Base-by-base conservation (phyloP, 2,113 vertebrate species). In the Variabilichromis moorii region DNA sequence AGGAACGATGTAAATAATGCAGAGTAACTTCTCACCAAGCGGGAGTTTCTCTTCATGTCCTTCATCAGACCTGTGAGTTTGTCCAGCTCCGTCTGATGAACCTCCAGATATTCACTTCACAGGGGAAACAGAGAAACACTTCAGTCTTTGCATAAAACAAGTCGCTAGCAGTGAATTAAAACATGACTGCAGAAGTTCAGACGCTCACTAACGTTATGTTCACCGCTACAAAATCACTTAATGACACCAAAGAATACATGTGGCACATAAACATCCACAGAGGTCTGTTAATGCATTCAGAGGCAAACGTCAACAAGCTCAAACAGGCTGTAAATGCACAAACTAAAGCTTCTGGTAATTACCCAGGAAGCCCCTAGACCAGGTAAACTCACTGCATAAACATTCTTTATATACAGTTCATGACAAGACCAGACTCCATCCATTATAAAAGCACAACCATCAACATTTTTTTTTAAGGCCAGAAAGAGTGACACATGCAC, bases 21-120 rank as follows among this genome's bases (percentile, higher is more conserved):
- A 14, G 1, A 19, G n/a, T 7, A 4, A 79, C 9, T 16, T 97
- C 98, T 84, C 95, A 99, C 99, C 98, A 99, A 95, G 87, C 99
- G 98, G 21, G 98, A 99, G 93, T 99, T 98, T 91, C 98, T 98
- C 94, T 96, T 99, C 99, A 99, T 99, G 87, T 99, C 98, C 94
- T 99, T 99, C 93, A 99, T 96, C 90, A 99, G 98, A 88, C 96
- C 80, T 19, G 95, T 98, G 90, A 99, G 93, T 93, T 99, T 99
- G 90, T 99, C 98, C 95, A 99, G 89, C 94, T 99, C 98, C 0
- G 97, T 94, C 86, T 99, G 98, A 95, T 99, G 98, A 81, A 97
- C 97, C 84, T 99, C 98, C 91, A 99, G 97, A 93, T 99, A 99
- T 80, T 99, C 98, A 81, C 98, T 99, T 92, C 80, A 35, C 40